Evolutionary conservation across 2,797 vertebrate species (phyloP).

Genomic region (Echiichthys vipera): DNA sequence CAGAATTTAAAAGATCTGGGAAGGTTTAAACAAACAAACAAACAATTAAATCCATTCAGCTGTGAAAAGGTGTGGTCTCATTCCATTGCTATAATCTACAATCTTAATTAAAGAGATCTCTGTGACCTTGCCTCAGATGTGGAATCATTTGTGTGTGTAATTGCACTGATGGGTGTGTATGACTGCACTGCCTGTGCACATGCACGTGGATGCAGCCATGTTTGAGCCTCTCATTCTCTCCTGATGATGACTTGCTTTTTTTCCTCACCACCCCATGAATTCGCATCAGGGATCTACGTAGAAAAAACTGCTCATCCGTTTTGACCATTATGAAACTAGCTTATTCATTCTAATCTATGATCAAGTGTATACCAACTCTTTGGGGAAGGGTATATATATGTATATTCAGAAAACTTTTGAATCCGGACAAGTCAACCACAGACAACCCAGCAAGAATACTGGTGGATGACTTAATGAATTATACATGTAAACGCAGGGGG

Average conservation of each 20-base stretch:
- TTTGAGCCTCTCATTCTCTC: conserved; percentile 70
- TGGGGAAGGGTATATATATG: background rate
- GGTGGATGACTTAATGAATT: conserved; percentile 29
- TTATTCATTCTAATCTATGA: background rate
- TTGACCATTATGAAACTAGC: background rate
- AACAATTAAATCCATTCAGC: background rate
- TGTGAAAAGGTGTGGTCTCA: conserved; percentile 11
- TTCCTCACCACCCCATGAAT: conserved; percentile 45
- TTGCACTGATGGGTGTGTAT: conserved; percentile 70
- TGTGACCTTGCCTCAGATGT: conserved; percentile 44
- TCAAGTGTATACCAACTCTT: background rate
- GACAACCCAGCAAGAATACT: conserved; percentile 11
- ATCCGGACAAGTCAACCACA: conserved; percentile 18
- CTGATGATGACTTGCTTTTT: conserved; percentile 81
- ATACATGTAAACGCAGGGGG: conserved; percentile 1
- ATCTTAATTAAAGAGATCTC: conserved; percentile 44
- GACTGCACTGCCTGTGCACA: conserved; percentile 48
- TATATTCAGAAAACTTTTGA: conserved; percentile 51
- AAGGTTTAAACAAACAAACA: background rate
- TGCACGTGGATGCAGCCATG: conserved; percentile 80
- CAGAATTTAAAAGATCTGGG: background rate
- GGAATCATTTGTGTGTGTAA: conserved; percentile 60
- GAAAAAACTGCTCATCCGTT: conserved; percentile 1
- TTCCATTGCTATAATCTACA: conserved; percentile 19
- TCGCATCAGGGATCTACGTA: conserved; percentile 3